Conservation (phyloP, 2,888 invertebrate species). For the Parapristionchus giblindavisi region DNA sequence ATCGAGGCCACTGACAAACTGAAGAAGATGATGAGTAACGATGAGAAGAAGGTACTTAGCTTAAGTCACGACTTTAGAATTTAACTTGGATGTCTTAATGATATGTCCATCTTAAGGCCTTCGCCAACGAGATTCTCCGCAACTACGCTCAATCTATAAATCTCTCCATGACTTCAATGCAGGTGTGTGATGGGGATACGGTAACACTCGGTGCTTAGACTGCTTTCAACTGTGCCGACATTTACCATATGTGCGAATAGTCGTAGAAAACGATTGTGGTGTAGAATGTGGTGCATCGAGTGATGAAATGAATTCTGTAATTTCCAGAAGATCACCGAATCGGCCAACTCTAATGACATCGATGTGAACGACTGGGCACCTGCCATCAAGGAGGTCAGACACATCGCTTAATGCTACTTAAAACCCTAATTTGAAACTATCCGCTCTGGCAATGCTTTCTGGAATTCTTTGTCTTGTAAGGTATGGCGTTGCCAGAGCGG, state of each 20-base stretch:
- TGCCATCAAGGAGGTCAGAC: constrained; percentile 58
- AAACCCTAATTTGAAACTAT: too few relatives aligned
- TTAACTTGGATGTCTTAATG: neutral
- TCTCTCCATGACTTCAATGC: constrained; percentile 62
- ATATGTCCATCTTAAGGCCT: constrained; percentile 38
- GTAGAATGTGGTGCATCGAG: too few relatives aligned
- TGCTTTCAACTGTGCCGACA: neutral
- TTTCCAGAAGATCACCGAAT: constrained; percentile 55
- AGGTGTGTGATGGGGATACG: constrained; percentile 43
- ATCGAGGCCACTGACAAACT: constrained; percentile 63
- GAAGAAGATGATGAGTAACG: constrained; percentile 61
- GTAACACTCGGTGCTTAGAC: neutral
- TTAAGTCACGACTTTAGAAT: neutral
- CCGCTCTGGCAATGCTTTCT: too few relatives aligned
- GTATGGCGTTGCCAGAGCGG: too few relatives aligned
- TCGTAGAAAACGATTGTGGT: too few relatives aligned
- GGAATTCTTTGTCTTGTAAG: too few relatives aligned
- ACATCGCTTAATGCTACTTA: too few relatives aligned
- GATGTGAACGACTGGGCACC: constrained; percentile 61
- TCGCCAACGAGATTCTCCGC: constrained; percentile 59
- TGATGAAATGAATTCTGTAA: neutral
- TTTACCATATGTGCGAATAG: constrained; percentile 1
- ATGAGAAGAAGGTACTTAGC: constrained; percentile 53
- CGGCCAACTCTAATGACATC: constrained; percentile 55
- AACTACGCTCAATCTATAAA: constrained; percentile 62